phyloP scores from a whole-genome alignment of 2,888 invertebrate genomes.

The Protodeltote pygarga region DNA sequence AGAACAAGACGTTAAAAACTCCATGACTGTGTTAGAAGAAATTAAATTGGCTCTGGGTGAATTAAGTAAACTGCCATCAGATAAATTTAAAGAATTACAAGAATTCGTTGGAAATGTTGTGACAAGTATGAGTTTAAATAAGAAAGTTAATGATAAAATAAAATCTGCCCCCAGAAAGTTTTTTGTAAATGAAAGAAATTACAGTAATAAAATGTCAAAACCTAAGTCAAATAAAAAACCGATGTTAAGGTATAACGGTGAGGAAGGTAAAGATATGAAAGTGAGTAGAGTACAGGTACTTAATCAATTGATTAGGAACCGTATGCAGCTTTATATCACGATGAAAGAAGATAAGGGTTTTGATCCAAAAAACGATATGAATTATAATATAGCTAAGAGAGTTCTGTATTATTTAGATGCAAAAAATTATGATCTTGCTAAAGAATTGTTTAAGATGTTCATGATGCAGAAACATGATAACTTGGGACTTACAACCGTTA shows the following conservation, averaged over 20 bases:
- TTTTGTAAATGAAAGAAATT: not conserved
- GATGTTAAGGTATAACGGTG: conserved; percentile 1
- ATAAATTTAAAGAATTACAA: conserved; percentile 52
- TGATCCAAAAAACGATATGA: conserved; percentile 57
- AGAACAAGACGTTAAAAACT: conserved; percentile 58
- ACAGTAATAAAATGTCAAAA: conserved; percentile 2
- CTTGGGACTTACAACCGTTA: conserved; percentile 5
- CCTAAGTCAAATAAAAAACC: conserved; percentile 4
- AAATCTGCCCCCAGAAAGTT: conserved; percentile 22
- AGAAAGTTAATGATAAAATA: conserved; percentile 20
- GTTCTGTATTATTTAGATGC: conserved; percentile 64
- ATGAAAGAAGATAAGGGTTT: conserved; percentile 56
- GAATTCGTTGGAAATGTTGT: conserved; percentile 64
- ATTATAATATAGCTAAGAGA: conserved; percentile 68
- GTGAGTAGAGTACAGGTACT: conserved; percentile 69
- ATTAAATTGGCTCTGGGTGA: conserved; percentile 52
- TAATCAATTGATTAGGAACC: conserved; percentile 72
- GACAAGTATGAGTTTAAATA: conserved; percentile 55
- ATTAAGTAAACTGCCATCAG: conserved; percentile 43
- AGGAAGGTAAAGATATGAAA: conserved; percentile 48
- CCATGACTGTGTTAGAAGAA: conserved; percentile 56
- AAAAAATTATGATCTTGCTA: conserved; percentile 67
- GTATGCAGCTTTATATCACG: conserved; percentile 63
- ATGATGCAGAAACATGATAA: conserved; percentile 43
- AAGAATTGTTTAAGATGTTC: conserved; percentile 71